Conservation (phyloP, 2,797 vertebrate species). For the Spheniscus humboldti region DNA sequence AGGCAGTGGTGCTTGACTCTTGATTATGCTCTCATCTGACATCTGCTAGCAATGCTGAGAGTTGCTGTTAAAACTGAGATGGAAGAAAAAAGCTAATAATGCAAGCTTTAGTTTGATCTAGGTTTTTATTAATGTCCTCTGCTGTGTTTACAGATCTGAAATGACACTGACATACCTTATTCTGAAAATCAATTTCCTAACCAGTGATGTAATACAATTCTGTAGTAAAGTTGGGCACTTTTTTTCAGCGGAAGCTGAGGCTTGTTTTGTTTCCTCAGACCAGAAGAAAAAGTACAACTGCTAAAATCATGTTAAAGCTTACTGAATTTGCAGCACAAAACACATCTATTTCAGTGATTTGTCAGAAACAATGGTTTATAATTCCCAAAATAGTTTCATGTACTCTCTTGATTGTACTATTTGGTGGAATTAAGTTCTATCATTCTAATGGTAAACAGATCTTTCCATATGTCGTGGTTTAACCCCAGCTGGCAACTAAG, state of each 20-base stretch:
- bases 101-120: neutral
- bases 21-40: neutral
- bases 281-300: neutral
- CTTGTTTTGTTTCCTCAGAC: neutral
- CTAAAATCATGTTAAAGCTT: neutral
- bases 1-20: neutral
- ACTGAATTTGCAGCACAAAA: neutral
- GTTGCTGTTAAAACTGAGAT: neutral
- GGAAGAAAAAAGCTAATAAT: neutral
- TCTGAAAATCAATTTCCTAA: neutral
- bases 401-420: neutral
- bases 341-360: neutral
- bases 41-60: neutral
- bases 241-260: neutral
- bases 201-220: neutral
- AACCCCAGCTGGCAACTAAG: no score
- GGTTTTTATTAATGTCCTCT: neutral
- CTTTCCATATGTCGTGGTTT: neutral
- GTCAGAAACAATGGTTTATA: neutral
- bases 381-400: neutral
- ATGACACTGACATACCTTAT: neutral
- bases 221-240: neutral
- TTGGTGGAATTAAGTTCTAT: neutral
- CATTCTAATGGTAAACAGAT: neutral
- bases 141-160: neutral